Evolutionary conservation across 2,797 vertebrate species (phyloP).

Genomic region (Percopsis omiscomaycus): DNA sequence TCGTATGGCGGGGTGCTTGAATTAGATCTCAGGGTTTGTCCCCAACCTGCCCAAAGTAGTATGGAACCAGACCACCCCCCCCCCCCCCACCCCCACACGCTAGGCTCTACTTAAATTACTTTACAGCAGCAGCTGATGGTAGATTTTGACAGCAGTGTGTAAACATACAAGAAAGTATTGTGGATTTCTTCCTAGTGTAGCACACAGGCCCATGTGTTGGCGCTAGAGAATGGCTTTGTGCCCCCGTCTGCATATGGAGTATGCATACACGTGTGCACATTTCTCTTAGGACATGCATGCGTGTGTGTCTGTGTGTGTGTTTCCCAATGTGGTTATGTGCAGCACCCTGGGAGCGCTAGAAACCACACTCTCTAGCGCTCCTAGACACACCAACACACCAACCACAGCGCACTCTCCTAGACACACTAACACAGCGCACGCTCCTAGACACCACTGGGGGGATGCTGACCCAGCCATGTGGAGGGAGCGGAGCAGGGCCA

Average conservation of each 20-base stretch:
- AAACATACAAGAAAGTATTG: conserved; percentile 30
- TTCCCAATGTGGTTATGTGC: conserved; percentile 49
- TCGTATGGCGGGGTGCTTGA: background rate
- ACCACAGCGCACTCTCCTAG: conserved; percentile 24
- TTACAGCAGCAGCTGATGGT: conserved; percentile 43
- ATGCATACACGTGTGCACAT: conserved; percentile 43
- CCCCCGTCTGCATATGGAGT: conserved; percentile 19
- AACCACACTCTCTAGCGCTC: conserved; percentile 26
- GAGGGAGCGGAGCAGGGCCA: conserved; percentile 32
- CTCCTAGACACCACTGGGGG: conserved; percentile 45
- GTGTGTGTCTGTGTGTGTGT: background rate
- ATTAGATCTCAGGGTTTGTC: background rate
- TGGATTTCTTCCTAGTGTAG: conserved; percentile 48
- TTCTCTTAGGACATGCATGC: conserved; percentile 1
- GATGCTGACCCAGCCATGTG: conserved; percentile 48
- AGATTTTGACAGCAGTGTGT: conserved; percentile 39
- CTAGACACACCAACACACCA: conserved; percentile 59
- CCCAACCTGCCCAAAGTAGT: background rate
- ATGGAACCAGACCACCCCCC: no score
- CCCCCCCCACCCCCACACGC: no score
- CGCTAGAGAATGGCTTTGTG: conserved; percentile 42
- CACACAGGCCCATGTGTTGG: conserved; percentile 38
- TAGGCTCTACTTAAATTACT: conserved; percentile 23
- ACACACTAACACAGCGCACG: conserved; percentile 30
- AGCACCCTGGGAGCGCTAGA: conserved; percentile 53